Evolutionary conservation across 2,113 vertebrate genomes (phyloP).

Genomic region (Toxotes jaculatrix): DNA sequence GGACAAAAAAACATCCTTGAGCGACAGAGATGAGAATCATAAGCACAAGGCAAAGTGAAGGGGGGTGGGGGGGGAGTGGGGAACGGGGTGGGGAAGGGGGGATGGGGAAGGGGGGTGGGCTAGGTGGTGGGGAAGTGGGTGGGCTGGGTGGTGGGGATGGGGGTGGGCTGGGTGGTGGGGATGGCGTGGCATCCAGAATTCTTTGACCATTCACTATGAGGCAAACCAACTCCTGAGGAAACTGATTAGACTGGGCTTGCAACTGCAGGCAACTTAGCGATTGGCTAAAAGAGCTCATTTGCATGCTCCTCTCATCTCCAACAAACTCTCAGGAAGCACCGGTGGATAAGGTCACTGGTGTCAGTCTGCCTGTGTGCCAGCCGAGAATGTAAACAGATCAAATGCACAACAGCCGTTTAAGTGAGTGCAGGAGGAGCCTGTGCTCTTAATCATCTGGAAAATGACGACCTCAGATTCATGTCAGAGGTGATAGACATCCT

Average conservation of each 20-base stretch:
- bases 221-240: slow-evolving; percentile 58
- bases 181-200: slow-evolving; percentile 7
- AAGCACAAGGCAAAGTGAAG: neutral
- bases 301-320: slow-evolving; percentile 70
- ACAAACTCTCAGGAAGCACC: slow-evolving; percentile 64
- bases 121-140: too few species aligned
- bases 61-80: too few species aligned
- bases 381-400: slow-evolving; percentile 67
- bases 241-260: slow-evolving; percentile 53
- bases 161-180: too few species aligned
- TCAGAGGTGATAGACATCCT: slow-evolving; percentile 20
- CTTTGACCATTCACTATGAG: slow-evolving; percentile 40
- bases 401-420: slow-evolving; percentile 48
- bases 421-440: slow-evolving; percentile 4
- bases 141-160: too few species aligned
- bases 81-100: too few species aligned
- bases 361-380: slow-evolving; percentile 63
- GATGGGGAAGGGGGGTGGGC: too few species aligned
- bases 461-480: slow-evolving; percentile 46
- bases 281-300: slow-evolving; percentile 72
- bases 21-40: slow-evolving; percentile 33
- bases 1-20: slow-evolving; percentile 22
- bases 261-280: slow-evolving; percentile 61
- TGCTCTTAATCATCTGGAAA: slow-evolving; percentile 40
- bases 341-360: slow-evolving; percentile 76